Base-by-base conservation (phyloP, 37 sponge, comb jelly and placozoan genomes). In the Cladorhizidae sp. region DNA sequence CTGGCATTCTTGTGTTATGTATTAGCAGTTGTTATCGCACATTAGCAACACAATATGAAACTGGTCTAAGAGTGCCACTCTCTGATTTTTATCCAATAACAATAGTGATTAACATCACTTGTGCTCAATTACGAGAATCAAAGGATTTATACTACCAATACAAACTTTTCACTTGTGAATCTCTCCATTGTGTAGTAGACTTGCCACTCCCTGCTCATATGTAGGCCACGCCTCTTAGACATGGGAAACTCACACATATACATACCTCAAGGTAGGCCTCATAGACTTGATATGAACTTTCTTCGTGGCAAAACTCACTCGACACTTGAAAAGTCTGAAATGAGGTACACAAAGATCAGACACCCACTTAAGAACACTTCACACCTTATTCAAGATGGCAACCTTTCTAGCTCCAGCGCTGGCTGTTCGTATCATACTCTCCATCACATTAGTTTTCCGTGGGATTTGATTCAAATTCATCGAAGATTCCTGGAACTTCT, bases 401-500 rank as follows among this genome's bases (percentile, higher is more conserved):
- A 90, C 86, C 82, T 72, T 50, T 25, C 29, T 54, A 26, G 91
- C 83, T 17, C 57, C 75, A 58, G 26, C 23, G 1, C 9, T 0
- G 2, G 91, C 82, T 25, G 56, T 18, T 17, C 61, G 67, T 0
- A 83, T 69, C 21, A 78, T 39, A 50, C 36, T 8, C n/a, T 83
- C 43, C 14, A 91, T 65, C 1, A 57, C 23, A 6, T 18, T 40
- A 32, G 78, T 76, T 23, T 81, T 86, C 0, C 91, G 78, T 25
- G 91, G 91, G 67, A 91, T 70, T 22, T 74, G 59, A 64, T 91
- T 86, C 38, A 31, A 25, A 78, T 85, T 90, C 25, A 55, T 42
- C 23, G 77, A 61, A 23, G 33, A 45, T 42, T 75, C 73, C 31
- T 51, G 74, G 58, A 90, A 90, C 54, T 76, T 85, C 3, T 49